These are phyloP conservation scores for Drosophila oshimai DNA, from an alignment of 1,140 invertebrate genomes.

Conservation along the genomic window DNA sequence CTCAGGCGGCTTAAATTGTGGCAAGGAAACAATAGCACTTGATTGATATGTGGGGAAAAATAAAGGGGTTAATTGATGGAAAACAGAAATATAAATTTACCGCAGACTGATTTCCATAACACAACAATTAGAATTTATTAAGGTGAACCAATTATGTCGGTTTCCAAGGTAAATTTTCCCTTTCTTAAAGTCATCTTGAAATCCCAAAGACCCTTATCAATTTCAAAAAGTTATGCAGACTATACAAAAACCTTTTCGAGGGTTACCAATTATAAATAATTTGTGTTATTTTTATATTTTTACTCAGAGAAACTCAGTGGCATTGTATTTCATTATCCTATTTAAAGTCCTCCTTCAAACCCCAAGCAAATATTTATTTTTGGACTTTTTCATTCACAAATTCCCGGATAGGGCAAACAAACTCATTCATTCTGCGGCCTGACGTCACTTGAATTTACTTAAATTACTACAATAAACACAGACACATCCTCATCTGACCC, in stretches of 20 bases:
- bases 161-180: not conserved
- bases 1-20: not conserved
- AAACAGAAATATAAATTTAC: too few species aligned
- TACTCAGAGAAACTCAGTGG: not conserved
- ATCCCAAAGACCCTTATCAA: slow-evolving; percentile 16
- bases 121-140: too few species aligned
- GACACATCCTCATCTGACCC: not conserved
- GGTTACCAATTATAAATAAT: slow-evolving; percentile 4
- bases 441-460: slow-evolving; percentile 32
- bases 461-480: not conserved
- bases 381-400: slow-evolving; percentile 10
- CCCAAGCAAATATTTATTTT: slow-evolving; percentile 24
- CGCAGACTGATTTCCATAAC: too few species aligned
- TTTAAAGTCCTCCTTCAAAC: not conserved
- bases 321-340: not conserved
- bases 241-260: not conserved
- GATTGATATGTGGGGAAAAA: not conserved
- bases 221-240: not conserved
- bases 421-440: slow-evolving; percentile 30
- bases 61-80: not conserved
- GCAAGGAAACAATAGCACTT: not conserved
- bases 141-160: too few species aligned
- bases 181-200: not conserved
- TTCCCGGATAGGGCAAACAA: slow-evolving; percentile 4
- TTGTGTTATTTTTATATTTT: not conserved